Conservation (phyloP, 92 coral and sea anemone species). For the Phymanthus crucifer region DNA sequence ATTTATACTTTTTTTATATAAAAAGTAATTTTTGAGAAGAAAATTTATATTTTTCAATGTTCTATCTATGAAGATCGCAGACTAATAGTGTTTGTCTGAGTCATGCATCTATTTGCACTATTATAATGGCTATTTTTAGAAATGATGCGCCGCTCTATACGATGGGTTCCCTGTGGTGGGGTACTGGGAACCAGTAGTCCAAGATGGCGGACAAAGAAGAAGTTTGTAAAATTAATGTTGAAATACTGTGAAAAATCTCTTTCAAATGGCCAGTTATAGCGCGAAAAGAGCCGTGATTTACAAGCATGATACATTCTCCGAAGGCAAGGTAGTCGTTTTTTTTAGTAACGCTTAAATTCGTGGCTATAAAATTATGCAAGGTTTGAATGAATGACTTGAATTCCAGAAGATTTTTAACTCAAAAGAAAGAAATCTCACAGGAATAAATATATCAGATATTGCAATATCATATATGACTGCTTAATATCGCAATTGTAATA, state of each 20-base stretch:
- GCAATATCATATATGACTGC: too few species aligned
- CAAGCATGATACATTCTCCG: constrained; percentile 4
- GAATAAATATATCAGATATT: too few species aligned
- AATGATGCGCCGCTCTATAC: too few species aligned
- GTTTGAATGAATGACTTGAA: neutral
- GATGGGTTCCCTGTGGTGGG: too few species aligned
- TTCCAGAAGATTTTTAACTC: neutral
- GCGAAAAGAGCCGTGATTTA: constrained; percentile 20
- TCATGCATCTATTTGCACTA: too few species aligned
- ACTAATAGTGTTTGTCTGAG: too few species aligned
- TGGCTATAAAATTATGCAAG: neutral
- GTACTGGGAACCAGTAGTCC: neutral
- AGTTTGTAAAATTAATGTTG: neutral
- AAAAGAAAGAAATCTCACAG: too few species aligned
- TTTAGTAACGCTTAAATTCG: neutral
- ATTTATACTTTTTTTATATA: too few species aligned
- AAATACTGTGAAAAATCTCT: neutral
- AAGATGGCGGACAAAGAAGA: constrained; percentile 2
- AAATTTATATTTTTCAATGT: too few species aligned
- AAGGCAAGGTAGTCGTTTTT: constrained; percentile 29
- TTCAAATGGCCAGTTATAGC: constrained; percentile 10
- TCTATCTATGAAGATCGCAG: too few species aligned
- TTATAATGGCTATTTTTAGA: too few species aligned
- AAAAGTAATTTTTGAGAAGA: neutral
- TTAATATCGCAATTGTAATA: too few species aligned